These are phyloP conservation scores for Spilogale gracilis DNA, from an alignment of 2,113 vertebrate species.

Conservation along the genomic window DNA sequence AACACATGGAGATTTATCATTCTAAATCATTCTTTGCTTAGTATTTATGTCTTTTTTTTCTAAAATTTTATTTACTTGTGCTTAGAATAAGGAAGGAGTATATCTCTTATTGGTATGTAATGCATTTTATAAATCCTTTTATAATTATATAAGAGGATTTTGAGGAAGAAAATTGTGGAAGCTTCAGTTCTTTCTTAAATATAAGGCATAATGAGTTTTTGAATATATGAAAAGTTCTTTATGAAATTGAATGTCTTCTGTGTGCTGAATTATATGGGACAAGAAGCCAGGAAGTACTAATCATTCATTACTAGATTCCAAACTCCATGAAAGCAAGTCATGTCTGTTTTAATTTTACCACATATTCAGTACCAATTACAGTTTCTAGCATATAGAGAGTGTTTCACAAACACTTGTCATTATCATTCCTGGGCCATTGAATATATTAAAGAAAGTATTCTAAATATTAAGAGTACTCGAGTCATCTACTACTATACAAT, in stretches of 20 bases:
- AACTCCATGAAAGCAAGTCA: background rate
- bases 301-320: background rate
- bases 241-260: background rate
- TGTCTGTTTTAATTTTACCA: background rate
- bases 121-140: background rate
- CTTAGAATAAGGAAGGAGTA: background rate
- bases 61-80: background rate
- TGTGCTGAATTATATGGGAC: background rate
- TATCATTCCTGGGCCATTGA: background rate
- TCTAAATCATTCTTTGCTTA: background rate
- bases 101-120: background rate
- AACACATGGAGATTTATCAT: background rate
- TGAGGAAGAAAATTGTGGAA: background rate
- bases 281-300: background rate
- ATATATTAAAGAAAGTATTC: background rate
- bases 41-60: background rate
- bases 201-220: background rate
- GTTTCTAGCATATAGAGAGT: background rate
- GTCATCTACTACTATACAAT: background rate
- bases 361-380: background rate
- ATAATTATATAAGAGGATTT: background rate
- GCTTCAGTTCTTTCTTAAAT: constrained; percentile 11
- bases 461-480: background rate
- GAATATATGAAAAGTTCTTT: background rate
- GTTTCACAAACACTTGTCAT: background rate